These are phyloP conservation scores for Rallus crepitans DNA, from an alignment of 2,797 vertebrate species.

Conservation along the genomic window DNA sequence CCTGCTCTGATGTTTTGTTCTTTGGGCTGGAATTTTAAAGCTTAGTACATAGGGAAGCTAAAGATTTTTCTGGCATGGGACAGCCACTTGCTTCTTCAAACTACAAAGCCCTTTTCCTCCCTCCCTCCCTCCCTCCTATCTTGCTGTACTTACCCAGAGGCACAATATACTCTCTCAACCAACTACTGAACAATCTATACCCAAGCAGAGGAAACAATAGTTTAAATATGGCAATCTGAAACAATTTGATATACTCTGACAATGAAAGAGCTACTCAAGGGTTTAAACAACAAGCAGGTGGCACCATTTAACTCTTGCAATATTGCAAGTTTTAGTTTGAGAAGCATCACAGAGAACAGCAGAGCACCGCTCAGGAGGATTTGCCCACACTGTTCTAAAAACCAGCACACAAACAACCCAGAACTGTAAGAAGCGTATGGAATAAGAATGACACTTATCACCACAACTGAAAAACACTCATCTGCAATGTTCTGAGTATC, in stretches of 20 bases:
- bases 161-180: background rate
- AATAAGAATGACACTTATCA: background rate
- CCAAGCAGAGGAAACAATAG: background rate
- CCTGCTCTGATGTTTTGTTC: background rate
- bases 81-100: background rate
- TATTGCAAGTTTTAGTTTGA: background rate
- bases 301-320: background rate
- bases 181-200: background rate
- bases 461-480: background rate
- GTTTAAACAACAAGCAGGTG: background rate
- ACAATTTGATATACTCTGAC: background rate
- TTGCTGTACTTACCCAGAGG: background rate
- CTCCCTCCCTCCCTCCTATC: background rate
- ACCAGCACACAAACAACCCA: background rate
- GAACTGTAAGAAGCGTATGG: background rate
- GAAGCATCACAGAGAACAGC: background rate
- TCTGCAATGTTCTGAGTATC: background rate
- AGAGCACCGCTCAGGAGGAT: background rate
- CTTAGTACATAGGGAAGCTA: background rate
- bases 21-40: background rate
- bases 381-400: background rate
- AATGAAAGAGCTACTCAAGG: background rate
- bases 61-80: background rate
- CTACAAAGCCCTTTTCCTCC: background rate
- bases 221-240: background rate